A percentile compares a stretch with the other conserved stretches of the same genome.
phyloP scores from a whole-genome alignment of 2,888 invertebrate genomes.

The Zelleria hepariella region DNA sequence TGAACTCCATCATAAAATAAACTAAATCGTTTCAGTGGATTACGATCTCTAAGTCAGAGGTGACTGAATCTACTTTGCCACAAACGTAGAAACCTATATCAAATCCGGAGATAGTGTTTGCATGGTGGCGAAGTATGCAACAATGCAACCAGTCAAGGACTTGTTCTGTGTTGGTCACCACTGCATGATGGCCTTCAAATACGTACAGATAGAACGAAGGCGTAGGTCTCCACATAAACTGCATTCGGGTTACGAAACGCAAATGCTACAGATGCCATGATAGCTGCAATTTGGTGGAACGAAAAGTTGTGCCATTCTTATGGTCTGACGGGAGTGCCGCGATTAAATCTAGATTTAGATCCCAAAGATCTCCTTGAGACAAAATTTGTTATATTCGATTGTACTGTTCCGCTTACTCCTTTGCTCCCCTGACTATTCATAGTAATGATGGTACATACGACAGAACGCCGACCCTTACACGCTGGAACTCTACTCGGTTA shows the following conservation, averaged over 20 bases:
- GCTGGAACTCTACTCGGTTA: too few relatives aligned
- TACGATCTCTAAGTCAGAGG: neutral
- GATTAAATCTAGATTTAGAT: neutral
- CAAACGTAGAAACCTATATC: neutral
- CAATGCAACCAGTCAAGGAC: constrained; percentile 11
- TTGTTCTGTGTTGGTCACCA: neutral
- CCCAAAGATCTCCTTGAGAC: neutral
- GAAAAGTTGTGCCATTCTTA: neutral
- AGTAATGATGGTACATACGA: too few relatives aligned
- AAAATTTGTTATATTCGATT: too few relatives aligned
- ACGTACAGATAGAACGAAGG: neutral
- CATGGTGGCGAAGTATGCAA: constrained; percentile 6
- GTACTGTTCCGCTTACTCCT: too few relatives aligned
- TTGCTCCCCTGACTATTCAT: too few relatives aligned
- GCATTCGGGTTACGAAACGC: constrained; percentile 1
- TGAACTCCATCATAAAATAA: neutral
- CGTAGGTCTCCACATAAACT: neutral
- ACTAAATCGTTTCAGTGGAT: neutral
- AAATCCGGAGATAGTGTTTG: neutral
- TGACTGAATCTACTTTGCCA: neutral
- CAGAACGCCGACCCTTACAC: too few relatives aligned
- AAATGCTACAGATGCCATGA: neutral
- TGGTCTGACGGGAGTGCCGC: neutral
- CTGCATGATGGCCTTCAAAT: neutral
- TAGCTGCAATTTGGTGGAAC: constrained; percentile 2